Percentiles rank a stretch among this genome's conserved stretches.
These are phyloP conservation scores for Hermatobates lingyangjiaoensis DNA, from an alignment of 1,140 invertebrate genomes.

Conservation along the genomic window DNA sequence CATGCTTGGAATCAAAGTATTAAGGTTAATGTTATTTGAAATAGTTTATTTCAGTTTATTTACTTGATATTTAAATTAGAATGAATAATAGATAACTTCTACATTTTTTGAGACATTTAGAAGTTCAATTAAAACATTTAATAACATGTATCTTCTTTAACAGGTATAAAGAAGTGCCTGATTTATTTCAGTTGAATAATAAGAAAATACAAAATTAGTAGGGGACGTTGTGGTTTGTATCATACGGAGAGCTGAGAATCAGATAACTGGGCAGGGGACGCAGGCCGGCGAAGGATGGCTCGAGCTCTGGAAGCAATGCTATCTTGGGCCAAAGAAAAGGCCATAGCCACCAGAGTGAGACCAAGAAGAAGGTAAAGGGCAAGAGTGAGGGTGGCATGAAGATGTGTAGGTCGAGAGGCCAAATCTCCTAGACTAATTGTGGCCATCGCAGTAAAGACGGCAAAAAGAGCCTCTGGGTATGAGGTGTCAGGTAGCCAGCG, in stretches of 20 bases:
- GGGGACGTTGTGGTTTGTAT: neutral
- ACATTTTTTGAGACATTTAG: too few relatives aligned
- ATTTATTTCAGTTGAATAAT: too few relatives aligned
- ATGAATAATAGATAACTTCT: too few relatives aligned
- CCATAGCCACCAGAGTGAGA: neutral
- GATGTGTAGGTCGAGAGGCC: neutral
- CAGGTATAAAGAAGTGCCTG: too few relatives aligned
- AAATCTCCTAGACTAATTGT: neutral
- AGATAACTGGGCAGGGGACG: neutral
- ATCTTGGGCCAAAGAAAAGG: neutral
- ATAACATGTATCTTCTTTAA: too few relatives aligned
- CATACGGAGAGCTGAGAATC: neutral
- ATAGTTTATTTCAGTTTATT: too few relatives aligned
- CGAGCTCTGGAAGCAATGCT: neutral
- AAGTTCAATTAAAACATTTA: too few relatives aligned
- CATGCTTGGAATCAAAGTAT: too few relatives aligned
- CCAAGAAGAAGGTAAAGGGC: neutral
- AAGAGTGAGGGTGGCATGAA: neutral
- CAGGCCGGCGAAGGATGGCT: neutral
- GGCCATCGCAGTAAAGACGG: neutral
- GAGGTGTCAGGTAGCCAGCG: neutral
- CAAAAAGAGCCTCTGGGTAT: neutral
- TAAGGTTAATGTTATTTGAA: too few relatives aligned
- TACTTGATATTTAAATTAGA: too few relatives aligned
- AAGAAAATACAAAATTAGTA: too few relatives aligned